Evolutionary conservation across 2,113 vertebrate species (phyloP).

Genomic region (Antigone vipio): DNA sequence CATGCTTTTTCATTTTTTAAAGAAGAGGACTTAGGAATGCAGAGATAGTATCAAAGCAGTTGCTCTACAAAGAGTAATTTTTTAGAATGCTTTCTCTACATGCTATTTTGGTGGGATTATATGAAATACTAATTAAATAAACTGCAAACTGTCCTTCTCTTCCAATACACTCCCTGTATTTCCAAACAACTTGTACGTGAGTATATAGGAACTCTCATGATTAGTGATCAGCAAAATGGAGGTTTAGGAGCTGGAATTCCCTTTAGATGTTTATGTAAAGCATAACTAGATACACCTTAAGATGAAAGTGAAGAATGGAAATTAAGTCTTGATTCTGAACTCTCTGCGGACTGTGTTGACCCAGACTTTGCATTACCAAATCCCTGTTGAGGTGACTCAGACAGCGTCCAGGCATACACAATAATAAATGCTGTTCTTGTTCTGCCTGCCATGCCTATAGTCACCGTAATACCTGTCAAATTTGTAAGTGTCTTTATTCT

Average conservation of each 20-base stretch:
- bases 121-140: background rate
- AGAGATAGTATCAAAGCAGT: background rate
- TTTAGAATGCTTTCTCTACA: background rate
- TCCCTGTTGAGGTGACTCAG: background rate
- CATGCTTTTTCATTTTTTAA: background rate
- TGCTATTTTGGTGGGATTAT: background rate
- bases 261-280: background rate
- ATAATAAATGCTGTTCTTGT: background rate
- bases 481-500: background rate
- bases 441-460: background rate
- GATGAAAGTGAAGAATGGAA: conserved; percentile 3
- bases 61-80: background rate
- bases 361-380: background rate
- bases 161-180: background rate
- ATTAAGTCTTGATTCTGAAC: background rate
- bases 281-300: background rate
- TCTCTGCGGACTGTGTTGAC: background rate
- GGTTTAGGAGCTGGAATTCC: background rate
- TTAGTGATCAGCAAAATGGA: background rate
- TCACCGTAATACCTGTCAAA: background rate
- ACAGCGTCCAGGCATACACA: background rate
- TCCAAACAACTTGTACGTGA: background rate
- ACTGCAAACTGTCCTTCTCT: background rate
- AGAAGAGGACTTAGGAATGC: background rate
- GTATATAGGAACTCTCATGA: background rate